A percentile compares a stretch with the other conserved stretches of the same genome.
phyloP scores from a whole-genome alignment of 2,797 vertebrate genomes.

The Phrynocephalus guinanensis region DNA sequence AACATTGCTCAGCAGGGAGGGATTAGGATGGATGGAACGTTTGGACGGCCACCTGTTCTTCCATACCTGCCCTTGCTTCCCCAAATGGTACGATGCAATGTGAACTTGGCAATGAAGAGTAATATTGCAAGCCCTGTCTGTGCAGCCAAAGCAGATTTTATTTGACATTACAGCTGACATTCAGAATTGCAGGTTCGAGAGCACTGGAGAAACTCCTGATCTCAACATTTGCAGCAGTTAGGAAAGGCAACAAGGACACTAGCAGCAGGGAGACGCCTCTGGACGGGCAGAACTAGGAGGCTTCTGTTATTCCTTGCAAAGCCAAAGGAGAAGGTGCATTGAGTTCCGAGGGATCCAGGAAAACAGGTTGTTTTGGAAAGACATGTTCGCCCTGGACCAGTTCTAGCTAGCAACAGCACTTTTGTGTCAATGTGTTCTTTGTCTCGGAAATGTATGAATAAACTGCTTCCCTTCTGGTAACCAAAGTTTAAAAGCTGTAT shows the following conservation, averaged over 20 bases:
- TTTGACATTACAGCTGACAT: background rate
- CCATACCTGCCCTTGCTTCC: background rate
- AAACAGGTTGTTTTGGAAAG: background rate
- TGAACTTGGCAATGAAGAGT: background rate
- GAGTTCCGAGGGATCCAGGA: background rate
- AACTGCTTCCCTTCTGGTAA: background rate
- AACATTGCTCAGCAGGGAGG: background rate
- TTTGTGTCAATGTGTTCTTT: background rate
- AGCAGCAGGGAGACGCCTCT: background rate
- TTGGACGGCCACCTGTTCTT: background rate
- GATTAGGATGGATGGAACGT: background rate
- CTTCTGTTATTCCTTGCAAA: background rate
- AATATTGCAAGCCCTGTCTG: background rate
- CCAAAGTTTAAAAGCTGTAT: slow-evolving; percentile 5
- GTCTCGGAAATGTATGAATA: slow-evolving; percentile 23
- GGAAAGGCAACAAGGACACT: background rate
- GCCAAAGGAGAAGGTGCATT: background rate
- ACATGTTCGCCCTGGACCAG: background rate
- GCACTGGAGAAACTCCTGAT: background rate
- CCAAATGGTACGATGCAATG: background rate
- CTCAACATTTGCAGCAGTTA: background rate
- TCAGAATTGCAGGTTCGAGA: background rate
- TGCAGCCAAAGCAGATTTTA: background rate
- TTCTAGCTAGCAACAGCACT: background rate
- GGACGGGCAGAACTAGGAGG: background rate